A percentile compares a stretch with the other conserved stretches of the same genome.
Evolutionary conservation across 2,888 invertebrate genomes (phyloP).

Genomic region (Drosophila neonasuta): DNA sequence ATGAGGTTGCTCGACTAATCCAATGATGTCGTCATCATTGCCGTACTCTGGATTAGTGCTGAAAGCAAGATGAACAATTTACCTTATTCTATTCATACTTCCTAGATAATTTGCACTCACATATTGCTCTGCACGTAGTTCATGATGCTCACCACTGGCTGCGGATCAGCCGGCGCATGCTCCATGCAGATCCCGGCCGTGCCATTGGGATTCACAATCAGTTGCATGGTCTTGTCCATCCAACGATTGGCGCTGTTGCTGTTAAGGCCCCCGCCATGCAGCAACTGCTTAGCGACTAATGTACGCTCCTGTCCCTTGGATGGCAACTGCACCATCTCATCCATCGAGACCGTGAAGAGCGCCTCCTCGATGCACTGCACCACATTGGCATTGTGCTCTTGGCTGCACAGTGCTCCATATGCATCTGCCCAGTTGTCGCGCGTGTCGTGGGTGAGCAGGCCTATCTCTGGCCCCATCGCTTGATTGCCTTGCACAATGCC

Average conservation of each 20-base stretch:
- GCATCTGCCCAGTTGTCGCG: constrained; percentile 90
- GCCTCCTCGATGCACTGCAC: constrained; percentile 88
- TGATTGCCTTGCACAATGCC: constrained; percentile 82
- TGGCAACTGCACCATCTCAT: constrained; percentile 83
- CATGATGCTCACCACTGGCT: constrained; percentile 92
- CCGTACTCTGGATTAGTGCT: constrained; percentile 37
- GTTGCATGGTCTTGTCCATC: constrained; percentile 97
- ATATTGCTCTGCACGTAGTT: constrained; percentile 89
- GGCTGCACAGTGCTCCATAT: constrained; percentile 84
- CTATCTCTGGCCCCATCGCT: constrained; percentile 84
- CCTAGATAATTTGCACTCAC: constrained; percentile 83
- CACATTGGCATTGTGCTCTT: constrained; percentile 83
- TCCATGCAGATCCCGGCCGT: constrained; percentile 94
- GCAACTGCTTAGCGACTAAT: constrained; percentile 86
- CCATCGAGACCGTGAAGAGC: constrained; percentile 91
- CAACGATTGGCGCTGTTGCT: constrained; percentile 93
- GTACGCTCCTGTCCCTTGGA: constrained; percentile 78
- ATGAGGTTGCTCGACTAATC: constrained; percentile 61
- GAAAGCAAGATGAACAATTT: background rate
- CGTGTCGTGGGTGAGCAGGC: constrained; percentile 90
- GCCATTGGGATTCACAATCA: constrained; percentile 91
- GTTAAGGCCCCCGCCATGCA: constrained; percentile 91
- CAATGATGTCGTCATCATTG: background rate
- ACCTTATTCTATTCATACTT: background rate
- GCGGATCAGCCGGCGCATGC: constrained; percentile 96